These are phyloP conservation scores for Ephydatia muelleri DNA, from an alignment of 37 sponge, comb jelly and placozoan species.

Conservation along the genomic window DNA sequence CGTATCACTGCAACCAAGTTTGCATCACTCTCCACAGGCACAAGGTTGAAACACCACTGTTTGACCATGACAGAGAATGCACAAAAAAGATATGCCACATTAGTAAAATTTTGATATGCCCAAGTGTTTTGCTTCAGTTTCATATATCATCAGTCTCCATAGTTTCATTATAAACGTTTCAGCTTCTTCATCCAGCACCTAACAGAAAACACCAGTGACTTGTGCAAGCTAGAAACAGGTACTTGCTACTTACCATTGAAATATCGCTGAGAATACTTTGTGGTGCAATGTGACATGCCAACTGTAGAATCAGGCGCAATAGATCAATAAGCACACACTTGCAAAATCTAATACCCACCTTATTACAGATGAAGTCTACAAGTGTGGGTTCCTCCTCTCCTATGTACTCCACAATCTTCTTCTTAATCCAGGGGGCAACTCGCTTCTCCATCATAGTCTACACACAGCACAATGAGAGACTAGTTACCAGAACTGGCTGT, in stretches of 20 bases:
- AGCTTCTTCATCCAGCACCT: conserved; percentile 98
- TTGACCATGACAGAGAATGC: neutral
- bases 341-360: conserved; percentile 55
- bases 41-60: neutral
- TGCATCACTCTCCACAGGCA: neutral
- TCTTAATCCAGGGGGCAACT: conserved; percentile 94
- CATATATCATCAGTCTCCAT: conserved; percentile 96
- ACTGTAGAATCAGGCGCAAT: conserved; percentile 24
- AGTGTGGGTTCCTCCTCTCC: conserved; percentile 94
- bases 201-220: neutral
- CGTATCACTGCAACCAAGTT: neutral
- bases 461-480: no score
- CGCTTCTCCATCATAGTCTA: conserved; percentile 90
- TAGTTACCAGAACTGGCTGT: no score
- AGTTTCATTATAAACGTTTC: conserved; percentile 96
- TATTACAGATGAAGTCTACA: conserved; percentile 93
- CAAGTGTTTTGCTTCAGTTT: conserved; percentile 92
- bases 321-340: conserved; percentile 13
- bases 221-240: neutral
- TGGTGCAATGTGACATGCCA: conserved; percentile 66
- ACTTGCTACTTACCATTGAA: conserved; percentile 64
- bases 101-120: conserved; percentile 86
- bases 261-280: conserved; percentile 71
- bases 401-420: conserved; percentile 98
- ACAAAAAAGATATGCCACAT: neutral